phyloP scores from a whole-genome alignment of 2,797 vertebrate genomes.

The Corythornis leucogaster region DNA sequence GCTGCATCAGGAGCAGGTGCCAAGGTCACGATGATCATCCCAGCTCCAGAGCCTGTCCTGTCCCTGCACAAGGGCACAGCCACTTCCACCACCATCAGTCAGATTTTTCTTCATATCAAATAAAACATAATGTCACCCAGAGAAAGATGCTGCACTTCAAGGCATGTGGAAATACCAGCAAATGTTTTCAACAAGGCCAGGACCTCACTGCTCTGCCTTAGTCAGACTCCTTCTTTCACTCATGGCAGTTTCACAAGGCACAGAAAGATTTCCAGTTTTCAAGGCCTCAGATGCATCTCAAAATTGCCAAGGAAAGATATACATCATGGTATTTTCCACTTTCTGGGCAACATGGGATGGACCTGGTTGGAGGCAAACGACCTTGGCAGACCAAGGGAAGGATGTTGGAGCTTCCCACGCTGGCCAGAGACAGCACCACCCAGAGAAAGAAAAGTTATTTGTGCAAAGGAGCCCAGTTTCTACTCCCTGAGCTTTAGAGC shows the following conservation, averaged over 20 bases:
- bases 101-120: not conserved
- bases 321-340: not conserved
- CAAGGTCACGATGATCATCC: accelerated
- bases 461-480: not conserved
- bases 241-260: not conserved
- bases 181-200: not conserved
- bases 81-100: not conserved
- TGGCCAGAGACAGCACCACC: not conserved
- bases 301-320: not conserved
- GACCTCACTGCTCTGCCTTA: not conserved
- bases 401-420: not conserved
- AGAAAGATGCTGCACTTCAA: not conserved
- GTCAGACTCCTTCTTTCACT: not conserved
- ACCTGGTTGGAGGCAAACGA: not conserved
- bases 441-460: not conserved
- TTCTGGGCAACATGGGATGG: not conserved
- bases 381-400: not conserved
- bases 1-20: not conserved
- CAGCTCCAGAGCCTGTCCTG: not conserved
- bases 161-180: not conserved
- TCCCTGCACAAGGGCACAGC: not conserved
- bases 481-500: not conserved
- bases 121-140: not conserved
- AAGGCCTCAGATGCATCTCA: not conserved
- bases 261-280: not conserved